Evolutionary conservation across 2,113 vertebrate species (phyloP).

Genomic region (Cheirogaleus medius): DNA sequence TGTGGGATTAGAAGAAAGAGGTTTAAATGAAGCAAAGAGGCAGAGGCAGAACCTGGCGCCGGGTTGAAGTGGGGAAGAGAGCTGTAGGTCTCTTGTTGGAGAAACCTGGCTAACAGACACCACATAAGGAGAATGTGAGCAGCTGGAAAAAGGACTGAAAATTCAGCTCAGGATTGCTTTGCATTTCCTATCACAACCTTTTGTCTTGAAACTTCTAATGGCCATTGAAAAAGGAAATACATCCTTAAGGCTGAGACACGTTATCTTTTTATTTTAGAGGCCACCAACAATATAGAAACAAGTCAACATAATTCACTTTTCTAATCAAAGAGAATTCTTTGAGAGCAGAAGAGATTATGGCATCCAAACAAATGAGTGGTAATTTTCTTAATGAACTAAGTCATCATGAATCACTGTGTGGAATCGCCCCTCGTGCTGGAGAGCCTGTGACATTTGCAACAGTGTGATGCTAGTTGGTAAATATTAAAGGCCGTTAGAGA

Average conservation of each 20-base stretch:
- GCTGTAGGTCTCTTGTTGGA: background rate
- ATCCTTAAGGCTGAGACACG: background rate
- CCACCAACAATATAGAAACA: conserved; percentile 41
- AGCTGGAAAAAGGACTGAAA: background rate
- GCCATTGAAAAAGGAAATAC: conserved; percentile 4
- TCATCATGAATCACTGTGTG: conserved; percentile 76
- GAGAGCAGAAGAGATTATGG: conserved; percentile 56
- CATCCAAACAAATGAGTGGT: conserved; percentile 74
- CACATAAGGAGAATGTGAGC: background rate
- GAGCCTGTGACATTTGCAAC: conserved; percentile 79
- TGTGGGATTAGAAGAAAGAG: background rate
- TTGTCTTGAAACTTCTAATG: background rate
- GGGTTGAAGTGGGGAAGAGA: background rate
- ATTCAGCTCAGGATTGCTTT: background rate
- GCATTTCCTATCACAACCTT: background rate
- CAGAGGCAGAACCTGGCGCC: background rate
- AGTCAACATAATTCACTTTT: conserved; percentile 67
- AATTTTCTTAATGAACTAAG: conserved; percentile 82
- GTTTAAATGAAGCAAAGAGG: background rate
- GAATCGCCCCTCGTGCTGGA: conserved; percentile 57
- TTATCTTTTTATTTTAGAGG: conserved; percentile 63
- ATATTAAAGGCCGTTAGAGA: conserved; percentile 75
- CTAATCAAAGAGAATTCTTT: conserved; percentile 70
- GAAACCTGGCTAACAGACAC: background rate
- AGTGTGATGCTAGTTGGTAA: conserved; percentile 77